Conservation (phyloP, 2,797 vertebrate genomes). For the Champsocephalus gunnari region DNA sequence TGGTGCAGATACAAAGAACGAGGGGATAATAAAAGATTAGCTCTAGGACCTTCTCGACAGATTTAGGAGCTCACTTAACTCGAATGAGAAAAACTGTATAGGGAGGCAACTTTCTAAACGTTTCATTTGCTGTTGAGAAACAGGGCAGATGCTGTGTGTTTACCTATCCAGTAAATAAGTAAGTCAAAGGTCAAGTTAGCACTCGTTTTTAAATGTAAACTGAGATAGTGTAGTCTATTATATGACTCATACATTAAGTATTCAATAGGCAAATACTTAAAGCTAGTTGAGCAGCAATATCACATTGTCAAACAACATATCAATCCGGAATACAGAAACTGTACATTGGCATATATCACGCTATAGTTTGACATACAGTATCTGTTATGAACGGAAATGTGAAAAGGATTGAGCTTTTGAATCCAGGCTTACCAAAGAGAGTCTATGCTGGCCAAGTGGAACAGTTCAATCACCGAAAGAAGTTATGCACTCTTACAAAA, state of each 20-base stretch:
- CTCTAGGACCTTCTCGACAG: constrained; percentile 39
- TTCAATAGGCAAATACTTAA: neutral
- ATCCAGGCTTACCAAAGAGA: neutral
- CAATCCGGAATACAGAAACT: neutral
- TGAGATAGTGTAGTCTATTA: neutral
- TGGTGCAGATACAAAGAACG: constrained; percentile 45
- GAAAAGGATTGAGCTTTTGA: neutral
- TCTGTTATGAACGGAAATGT: neutral
- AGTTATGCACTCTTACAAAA: neutral
- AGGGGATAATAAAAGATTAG: constrained; percentile 62
- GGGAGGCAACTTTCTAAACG: constrained; percentile 21
- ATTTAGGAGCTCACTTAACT: constrained; percentile 51
- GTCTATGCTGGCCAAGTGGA: constrained; percentile 5
- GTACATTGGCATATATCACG: neutral
- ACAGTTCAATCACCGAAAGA: neutral
- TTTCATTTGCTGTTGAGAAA: neutral
- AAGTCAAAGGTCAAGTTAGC: neutral
- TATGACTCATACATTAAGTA: neutral
- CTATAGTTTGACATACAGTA: neutral
- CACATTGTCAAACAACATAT: neutral
- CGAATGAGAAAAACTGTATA: constrained; percentile 39
- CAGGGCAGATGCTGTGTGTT: neutral
- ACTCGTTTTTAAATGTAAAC: neutral
- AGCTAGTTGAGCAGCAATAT: neutral
- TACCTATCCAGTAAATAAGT: neutral